A percentile compares a stretch with the other conserved stretches of the same genome.
These are phyloP conservation scores for Chloroclystis v-ata DNA, from an alignment of 2,888 invertebrate genomes.

Conservation along the genomic window DNA sequence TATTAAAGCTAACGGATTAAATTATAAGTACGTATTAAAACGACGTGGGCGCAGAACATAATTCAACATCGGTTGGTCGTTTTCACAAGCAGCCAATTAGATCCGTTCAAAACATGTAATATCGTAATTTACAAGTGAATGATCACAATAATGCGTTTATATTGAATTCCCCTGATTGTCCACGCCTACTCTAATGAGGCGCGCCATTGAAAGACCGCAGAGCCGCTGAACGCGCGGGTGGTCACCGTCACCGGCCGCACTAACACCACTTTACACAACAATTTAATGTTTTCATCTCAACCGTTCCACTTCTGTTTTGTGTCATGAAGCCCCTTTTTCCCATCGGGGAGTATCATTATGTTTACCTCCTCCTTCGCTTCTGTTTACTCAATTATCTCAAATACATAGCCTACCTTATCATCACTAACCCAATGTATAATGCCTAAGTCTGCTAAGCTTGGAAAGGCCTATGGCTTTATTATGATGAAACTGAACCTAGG, in stretches of 20 bases:
- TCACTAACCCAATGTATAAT: no score
- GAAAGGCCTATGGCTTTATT: no score
- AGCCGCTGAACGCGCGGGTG: slow-evolving; percentile 30
- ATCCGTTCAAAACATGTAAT: slow-evolving; percentile 18
- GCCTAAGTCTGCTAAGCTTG: no score
- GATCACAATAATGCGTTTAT: slow-evolving; percentile 17
- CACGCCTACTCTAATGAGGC: slow-evolving; percentile 32
- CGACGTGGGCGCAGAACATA: background rate
- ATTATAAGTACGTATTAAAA: background rate
- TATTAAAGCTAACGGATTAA: background rate
- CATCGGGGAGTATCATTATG: no score
- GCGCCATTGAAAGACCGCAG: slow-evolving; percentile 34
- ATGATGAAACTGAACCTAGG: no score
- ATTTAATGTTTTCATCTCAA: no score
- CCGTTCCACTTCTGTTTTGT: no score
- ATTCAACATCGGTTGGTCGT: background rate
- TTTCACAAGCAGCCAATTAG: slow-evolving; percentile 23
- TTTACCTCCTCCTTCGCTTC: no score
- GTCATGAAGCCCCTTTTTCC: no score
- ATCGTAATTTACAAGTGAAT: slow-evolving; percentile 27
- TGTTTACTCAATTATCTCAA: no score
- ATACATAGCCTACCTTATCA: no score
- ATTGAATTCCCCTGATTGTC: slow-evolving; percentile 9
- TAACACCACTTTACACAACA: no score
- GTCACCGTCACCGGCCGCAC: slow-evolving; percentile 2